These are phyloP conservation scores for Drosophila stalkeri DNA, from an alignment of 2,888 invertebrate genomes.

Conservation along the genomic window DNA sequence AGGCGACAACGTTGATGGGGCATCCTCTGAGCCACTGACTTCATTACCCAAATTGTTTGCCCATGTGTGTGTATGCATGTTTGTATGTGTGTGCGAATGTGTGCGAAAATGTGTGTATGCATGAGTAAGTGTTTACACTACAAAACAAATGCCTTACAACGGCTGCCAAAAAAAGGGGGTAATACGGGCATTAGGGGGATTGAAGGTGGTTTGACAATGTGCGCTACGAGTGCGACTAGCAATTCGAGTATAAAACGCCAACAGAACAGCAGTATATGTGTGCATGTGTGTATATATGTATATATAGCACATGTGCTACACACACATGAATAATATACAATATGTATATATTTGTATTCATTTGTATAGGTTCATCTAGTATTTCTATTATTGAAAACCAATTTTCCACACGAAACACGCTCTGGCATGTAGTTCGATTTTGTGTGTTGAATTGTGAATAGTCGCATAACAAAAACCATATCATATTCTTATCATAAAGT, in stretches of 20 bases:
- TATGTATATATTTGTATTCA: neutral
- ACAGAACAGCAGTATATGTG: constrained; percentile 25
- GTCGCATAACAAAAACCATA: constrained; percentile 1
- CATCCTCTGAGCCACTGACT: constrained; percentile 62
- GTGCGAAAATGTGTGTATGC: constrained; percentile 37
- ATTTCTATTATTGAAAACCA: constrained; percentile 63
- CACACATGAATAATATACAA: constrained; percentile 3
- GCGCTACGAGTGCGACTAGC: constrained; percentile 19
- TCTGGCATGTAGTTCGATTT: constrained; percentile 24
- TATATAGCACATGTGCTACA: neutral
- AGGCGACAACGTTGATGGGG: constrained; percentile 45
- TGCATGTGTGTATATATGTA: neutral
- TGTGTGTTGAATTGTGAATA: constrained; percentile 10
- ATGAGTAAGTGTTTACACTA: constrained; percentile 62
- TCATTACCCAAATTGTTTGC: constrained; percentile 66
- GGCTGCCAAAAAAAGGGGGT: constrained; percentile 28
- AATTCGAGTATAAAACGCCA: constrained; percentile 38
- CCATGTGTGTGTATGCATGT: constrained; percentile 38
- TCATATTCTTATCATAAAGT: neutral
- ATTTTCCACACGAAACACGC: constrained; percentile 44
- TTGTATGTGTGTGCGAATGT: constrained; percentile 11
- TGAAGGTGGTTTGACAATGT: constrained; percentile 31
- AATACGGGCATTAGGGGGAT: neutral
- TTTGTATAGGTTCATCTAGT: constrained; percentile 28
- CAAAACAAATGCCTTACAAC: constrained; percentile 61